Percentiles rank a stretch among this genome's conserved stretches.
Evolutionary conservation across 2,888 invertebrate genomes (phyloP).

Genomic region (Athetis lepigone): DNA sequence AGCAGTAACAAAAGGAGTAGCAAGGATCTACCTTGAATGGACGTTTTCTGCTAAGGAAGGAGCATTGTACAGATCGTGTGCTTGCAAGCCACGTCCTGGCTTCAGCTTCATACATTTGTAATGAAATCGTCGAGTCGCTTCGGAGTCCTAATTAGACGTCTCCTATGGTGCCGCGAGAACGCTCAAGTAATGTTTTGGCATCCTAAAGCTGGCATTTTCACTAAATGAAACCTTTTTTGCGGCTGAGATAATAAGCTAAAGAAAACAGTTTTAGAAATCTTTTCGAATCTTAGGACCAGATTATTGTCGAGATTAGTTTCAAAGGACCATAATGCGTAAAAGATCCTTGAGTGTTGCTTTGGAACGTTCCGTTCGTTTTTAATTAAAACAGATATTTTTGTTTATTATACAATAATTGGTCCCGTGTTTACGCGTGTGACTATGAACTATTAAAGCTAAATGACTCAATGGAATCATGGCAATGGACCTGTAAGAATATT

Average conservation of each 20-base stretch:
- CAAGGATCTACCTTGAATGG: conserved; percentile 75
- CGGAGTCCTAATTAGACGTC: conserved; percentile 80
- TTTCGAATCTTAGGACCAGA: conserved; percentile 30
- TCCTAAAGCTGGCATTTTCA: conserved; percentile 47
- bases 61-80: conserved; percentile 85
- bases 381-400: conserved; percentile 21
- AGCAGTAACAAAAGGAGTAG: conserved; percentile 71
- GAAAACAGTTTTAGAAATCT: conserved; percentile 30
- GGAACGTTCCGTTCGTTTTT: background rate
- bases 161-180: conserved; percentile 62
- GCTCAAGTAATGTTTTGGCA: conserved; percentile 56
- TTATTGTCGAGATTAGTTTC: conserved; percentile 23
- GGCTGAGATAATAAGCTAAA: conserved; percentile 18
- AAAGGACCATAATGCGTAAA: background rate
- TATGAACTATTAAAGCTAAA: conserved; percentile 14
- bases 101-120: conserved; percentile 84
- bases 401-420: background rate
- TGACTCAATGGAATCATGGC: conserved; percentile 26
- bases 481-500: conserved; percentile 24
- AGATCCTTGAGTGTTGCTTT: background rate
- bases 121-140: conserved; percentile 81
- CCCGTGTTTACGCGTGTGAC: background rate
- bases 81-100: conserved; percentile 82
- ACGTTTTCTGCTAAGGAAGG: conserved; percentile 74
- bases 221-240: conserved; percentile 46